A percentile compares a stretch with the other conserved stretches of the same genome.
Conservation (phyloP, 1,140 invertebrate genomes). For the Heterodera schachtii region DNA sequence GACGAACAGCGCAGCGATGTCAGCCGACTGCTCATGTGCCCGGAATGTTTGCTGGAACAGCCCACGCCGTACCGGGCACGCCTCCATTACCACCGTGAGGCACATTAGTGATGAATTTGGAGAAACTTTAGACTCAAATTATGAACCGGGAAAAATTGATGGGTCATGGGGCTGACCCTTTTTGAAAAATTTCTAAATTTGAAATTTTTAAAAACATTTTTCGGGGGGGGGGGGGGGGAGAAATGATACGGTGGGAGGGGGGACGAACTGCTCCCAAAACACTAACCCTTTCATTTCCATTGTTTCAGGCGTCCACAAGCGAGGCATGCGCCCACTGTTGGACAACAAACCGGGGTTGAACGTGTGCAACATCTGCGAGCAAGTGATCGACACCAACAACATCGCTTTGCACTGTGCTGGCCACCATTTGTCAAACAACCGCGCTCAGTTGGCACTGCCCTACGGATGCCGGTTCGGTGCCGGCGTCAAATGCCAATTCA, state of each 20-base stretch:
- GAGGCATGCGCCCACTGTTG: background rate
- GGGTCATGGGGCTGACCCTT: no score
- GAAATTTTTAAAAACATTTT: no score
- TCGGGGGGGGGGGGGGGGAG: no score
- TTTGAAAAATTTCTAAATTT: no score
- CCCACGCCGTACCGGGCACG: background rate
- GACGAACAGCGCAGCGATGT: conserved; percentile 1
- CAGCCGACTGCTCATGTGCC: background rate
- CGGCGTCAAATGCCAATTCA: conserved; percentile 5
- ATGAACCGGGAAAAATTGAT: no score
- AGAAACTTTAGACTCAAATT: no score
- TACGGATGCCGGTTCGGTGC: background rate
- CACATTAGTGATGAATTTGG: no score
- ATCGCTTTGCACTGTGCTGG: background rate
- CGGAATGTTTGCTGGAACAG: background rate
- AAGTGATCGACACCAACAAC: background rate
- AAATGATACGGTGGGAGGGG: no score
- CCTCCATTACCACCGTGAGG: conserved; percentile 7
- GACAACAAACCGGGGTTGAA: background rate
- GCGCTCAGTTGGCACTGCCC: background rate
- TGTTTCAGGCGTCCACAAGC: background rate
- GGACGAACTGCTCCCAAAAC: no score
- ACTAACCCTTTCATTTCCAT: background rate
- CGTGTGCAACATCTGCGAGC: conserved; percentile 19
- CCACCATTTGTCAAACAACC: background rate